Base-by-base conservation (phyloP, 1,140 invertebrate species). In the Drosophila busckii region DNA sequence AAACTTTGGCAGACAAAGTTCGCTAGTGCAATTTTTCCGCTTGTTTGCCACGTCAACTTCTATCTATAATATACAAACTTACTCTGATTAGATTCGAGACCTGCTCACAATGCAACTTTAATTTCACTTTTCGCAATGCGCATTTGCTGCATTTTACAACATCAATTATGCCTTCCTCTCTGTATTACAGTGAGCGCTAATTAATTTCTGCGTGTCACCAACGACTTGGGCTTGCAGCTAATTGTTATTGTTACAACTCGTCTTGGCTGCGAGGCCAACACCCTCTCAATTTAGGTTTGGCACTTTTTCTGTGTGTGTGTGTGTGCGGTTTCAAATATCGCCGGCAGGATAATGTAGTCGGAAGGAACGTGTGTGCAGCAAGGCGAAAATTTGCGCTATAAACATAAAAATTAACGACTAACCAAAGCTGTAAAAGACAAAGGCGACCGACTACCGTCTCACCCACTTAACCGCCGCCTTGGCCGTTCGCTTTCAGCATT, bases 381-480 rank as follows among this genome's bases (percentile, higher is more conserved):
- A 78, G 73, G 73, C 75, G 75, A 80, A 78, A 80, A 78, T 84
- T 71, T 69, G 59, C 44, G 78, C 78, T 56, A 84, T 83, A 84
- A 84, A 84, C 71, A 84, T 84, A 84, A 84, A 84, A 84, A 78
- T 84, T 84, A 84, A 84, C 65, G 78, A 73, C 78, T 78, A 68
- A 70, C 68, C 69, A 78, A 78, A 73, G 78, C 69, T 78, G 65
- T 84, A 84, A 84, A 84, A 84, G 78, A 84, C 78, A 84, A 84
- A 71, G 60, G 29, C 17, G 4, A 15, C 17, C 26, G 28, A 15
- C 10, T 10, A 16, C 29, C 5, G 6, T 3, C 20, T 25, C n/a
- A 9, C 3, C 17, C 12, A 32, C 12, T 19, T 15, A 22, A n/a
- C n/a, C n/a, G n/a, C 12, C 13, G 10, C 61, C 54, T 34, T 40